phyloP scores from a whole-genome alignment of 1,140 invertebrate species.

The Anastrepha ludens region DNA sequence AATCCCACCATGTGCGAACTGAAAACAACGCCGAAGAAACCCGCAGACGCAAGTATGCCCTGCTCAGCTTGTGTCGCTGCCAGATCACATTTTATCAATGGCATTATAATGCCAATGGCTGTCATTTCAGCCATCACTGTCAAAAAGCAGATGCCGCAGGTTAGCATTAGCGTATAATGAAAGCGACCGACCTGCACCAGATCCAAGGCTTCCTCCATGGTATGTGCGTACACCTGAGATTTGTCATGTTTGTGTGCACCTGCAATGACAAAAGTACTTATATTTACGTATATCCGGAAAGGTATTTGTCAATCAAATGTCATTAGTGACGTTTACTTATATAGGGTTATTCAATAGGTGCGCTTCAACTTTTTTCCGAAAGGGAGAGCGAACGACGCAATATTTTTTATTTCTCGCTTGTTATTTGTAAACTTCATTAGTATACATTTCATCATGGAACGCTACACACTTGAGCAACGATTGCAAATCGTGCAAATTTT shows the following conservation, averaged over 20 bases:
- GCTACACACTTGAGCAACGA: no score
- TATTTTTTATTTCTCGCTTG: no score
- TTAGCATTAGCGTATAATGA: constrained; percentile 66
- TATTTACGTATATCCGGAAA: background rate
- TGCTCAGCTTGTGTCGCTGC: constrained; percentile 78
- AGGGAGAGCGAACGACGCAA: no score
- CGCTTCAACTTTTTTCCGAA: no score
- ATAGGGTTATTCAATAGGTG: no score
- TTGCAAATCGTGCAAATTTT: no score
- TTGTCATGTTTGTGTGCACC: constrained; percentile 25
- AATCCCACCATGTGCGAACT: constrained; percentile 85
- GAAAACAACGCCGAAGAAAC: constrained; percentile 80
- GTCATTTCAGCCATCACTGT: constrained; percentile 70
- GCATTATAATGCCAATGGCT: constrained; percentile 68
- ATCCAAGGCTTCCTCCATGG: constrained; percentile 76
- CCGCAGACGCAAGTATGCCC: constrained; percentile 80
- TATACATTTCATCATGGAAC: no score
- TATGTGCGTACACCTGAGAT: constrained; percentile 65
- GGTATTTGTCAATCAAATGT: constrained; percentile 23
- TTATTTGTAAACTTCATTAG: no score
- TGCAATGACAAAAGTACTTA: constrained; percentile 10
- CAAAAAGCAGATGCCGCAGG: constrained; percentile 69
- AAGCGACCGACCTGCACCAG: constrained; percentile 65
- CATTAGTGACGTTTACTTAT: background rate
- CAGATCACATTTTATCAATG: constrained; percentile 77